Base-by-base conservation (phyloP, 2,888 invertebrate species). In the Liodrosophila aerea region DNA sequence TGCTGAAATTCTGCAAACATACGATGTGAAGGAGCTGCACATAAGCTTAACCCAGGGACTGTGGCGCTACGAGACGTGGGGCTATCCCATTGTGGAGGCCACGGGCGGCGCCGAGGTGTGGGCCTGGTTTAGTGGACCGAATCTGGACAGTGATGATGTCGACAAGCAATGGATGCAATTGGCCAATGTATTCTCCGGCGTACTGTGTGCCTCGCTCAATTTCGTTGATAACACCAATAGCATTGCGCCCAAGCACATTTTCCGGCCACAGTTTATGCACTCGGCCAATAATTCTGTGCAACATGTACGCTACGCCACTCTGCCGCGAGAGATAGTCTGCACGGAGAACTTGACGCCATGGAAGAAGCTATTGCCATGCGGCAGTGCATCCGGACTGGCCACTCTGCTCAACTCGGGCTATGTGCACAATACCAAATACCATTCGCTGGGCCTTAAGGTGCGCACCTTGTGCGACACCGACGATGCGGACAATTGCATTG, bases 301-400 rank as follows among this genome's bases (percentile, higher is more conserved):
- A 89, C 73, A 66, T 92, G 85, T 92, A 90, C 77, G 96, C 78
- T 98, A 98, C 91, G 95, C 98, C 0, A 94, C 96, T n/a, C 89
- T 99, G 62, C 98, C 99, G 0, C 92, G 97, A 69, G 99, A 99
- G 92, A 96, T 97, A 78, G 97, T 98, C 2, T 99, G 99, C 88
- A 99, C 99, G 0, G 99, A 99, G 91, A 99, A 99, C 91, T 91
- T 99, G 78, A 99, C 99, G 9, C 99, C 99, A 0, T 99, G 98
- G 95, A 97, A 98, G 86, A 99, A 99, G 88, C 91, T 99, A 3
- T 90, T 99, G 40, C 99, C 99, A 0, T 99, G 99, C 91, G 95
- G 96, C 89, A 94, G 95, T n/a, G 94, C 93, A 88, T 93, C 93
- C 85, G 99, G 99, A 1, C 92, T 99, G 74, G 94, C 96, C 11